Conservation (phyloP, 2,888 invertebrate genomes). For the Camponotus fellah region DNA sequence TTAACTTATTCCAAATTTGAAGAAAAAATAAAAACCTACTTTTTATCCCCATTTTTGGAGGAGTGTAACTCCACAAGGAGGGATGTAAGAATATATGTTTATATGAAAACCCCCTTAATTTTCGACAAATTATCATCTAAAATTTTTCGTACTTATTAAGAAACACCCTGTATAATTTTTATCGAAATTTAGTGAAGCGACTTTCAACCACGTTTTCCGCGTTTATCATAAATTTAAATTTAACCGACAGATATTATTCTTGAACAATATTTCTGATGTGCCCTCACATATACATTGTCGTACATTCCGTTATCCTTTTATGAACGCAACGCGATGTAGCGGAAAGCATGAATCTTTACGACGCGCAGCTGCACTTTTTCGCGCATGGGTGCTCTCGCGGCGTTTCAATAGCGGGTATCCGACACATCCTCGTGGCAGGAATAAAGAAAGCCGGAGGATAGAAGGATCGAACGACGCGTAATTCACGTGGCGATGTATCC, state of each 20-base stretch:
- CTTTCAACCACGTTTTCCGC: background rate
- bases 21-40: too few species aligned
- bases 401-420: constrained; percentile 47
- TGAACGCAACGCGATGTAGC: constrained; percentile 41
- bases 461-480: constrained; percentile 55
- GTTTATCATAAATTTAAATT: constrained; percentile 44
- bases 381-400: constrained; percentile 59
- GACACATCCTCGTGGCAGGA: constrained; percentile 2
- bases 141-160: too few species aligned
- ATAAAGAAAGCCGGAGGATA: constrained; percentile 61
- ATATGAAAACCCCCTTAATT: too few species aligned
- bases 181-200: constrained; percentile 12
- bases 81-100: too few species aligned
- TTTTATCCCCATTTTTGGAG: too few species aligned
- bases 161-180: background rate
- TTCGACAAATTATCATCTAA: too few species aligned
- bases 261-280: background rate
- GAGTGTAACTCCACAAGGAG: too few species aligned
- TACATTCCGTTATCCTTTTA: constrained; percentile 40
- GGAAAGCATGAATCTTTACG: constrained; percentile 59
- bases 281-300: constrained; percentile 6
- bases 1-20: too few species aligned
- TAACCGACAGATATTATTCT: background rate
- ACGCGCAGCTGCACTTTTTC: constrained; percentile 58
- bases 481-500: constrained; percentile 60